Conservation (phyloP, 2,113 vertebrate species). For the Pelecanus crispus region DNA sequence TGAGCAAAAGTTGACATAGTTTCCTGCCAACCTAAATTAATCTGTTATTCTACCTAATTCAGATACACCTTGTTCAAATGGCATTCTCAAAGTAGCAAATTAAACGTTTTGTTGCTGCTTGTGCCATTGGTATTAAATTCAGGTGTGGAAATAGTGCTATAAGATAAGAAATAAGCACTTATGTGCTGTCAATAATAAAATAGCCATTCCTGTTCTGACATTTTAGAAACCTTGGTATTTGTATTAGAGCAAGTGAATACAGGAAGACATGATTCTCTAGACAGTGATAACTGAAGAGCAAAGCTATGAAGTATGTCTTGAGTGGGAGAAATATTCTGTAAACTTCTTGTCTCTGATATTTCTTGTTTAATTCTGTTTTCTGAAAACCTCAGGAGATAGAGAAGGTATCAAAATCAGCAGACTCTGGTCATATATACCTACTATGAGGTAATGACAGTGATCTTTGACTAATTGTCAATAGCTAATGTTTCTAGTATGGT, state of each 20-base stretch:
- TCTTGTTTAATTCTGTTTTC: not conserved
- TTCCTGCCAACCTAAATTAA: not conserved
- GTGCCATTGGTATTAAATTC: not conserved
- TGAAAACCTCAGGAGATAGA: not conserved
- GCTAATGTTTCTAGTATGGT: not conserved
- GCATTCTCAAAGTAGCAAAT: not conserved
- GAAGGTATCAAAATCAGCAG: not conserved
- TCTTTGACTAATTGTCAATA: not conserved
- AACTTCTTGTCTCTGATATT: not conserved
- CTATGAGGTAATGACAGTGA: not conserved
- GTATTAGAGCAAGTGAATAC: not conserved
- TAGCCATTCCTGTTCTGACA: not conserved
- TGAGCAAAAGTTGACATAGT: not conserved
- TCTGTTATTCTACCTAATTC: not conserved
- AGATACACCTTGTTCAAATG: not conserved
- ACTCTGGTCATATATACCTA: not conserved
- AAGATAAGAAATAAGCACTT: not conserved
- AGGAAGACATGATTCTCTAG: not conserved
- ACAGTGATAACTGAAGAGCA: not conserved
- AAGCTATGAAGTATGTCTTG: not conserved
- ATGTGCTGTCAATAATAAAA: not conserved
- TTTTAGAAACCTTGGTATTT: not conserved
- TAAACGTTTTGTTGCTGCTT: not conserved
- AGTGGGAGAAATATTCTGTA: not conserved
- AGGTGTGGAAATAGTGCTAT: not conserved